phyloP scores from a whole-genome alignment of 2,888 invertebrate species.

The Apotomis betuletana region DNA sequence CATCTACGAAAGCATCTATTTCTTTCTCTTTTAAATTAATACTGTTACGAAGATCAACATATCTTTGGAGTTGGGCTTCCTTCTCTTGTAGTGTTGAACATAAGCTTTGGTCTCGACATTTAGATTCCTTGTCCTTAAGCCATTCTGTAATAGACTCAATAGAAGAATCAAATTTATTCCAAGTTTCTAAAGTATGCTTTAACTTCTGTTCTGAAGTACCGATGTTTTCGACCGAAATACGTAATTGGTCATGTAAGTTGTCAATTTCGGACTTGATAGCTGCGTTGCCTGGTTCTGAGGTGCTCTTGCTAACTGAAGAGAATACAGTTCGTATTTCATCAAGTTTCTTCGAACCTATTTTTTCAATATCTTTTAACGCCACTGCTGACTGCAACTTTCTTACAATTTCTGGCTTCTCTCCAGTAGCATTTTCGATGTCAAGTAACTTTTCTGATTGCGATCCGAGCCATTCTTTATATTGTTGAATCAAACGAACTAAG shows the following conservation, averaged over 20 bases:
- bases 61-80: constrained; percentile 87
- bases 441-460: constrained; percentile 90
- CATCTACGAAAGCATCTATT: constrained; percentile 94
- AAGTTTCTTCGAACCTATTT: constrained; percentile 86
- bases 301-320: constrained; percentile 88
- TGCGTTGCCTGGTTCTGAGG: constrained; percentile 90
- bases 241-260: constrained; percentile 86
- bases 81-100: constrained; percentile 93
- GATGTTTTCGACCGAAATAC: constrained; percentile 86
- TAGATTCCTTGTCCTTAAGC: constrained; percentile 92
- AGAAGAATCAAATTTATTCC: constrained; percentile 93
- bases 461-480: constrained; percentile 92
- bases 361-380: constrained; percentile 86
- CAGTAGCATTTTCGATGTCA: constrained; percentile 91
- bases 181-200: constrained; percentile 89
- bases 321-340: constrained; percentile 87
- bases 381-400: constrained; percentile 87
- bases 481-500: constrained; percentile 88
- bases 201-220: constrained; percentile 88
- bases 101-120: constrained; percentile 93
- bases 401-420: constrained; percentile 92
- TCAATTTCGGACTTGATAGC: constrained; percentile 89
- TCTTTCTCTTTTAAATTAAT: constrained; percentile 92
- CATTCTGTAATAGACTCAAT: constrained; percentile 92
- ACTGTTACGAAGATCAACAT: constrained; percentile 89